phyloP scores from a whole-genome alignment of 2,888 invertebrate genomes.

The Eupeodes luniger region DNA sequence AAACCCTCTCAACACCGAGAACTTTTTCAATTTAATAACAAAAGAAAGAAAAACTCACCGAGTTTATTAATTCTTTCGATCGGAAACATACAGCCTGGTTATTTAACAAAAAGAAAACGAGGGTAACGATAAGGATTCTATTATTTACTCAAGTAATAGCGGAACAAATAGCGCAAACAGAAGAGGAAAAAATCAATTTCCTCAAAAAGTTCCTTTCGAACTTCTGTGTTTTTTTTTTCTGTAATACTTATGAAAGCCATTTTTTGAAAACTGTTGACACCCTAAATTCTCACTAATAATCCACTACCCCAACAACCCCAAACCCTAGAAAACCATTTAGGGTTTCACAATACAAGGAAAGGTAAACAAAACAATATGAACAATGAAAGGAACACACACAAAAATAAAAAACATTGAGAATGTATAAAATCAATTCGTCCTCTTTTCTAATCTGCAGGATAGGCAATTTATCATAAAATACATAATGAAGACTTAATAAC shows the following conservation, averaged over 20 bases:
- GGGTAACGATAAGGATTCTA: constrained; percentile 27
- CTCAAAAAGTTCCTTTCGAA: constrained; percentile 19
- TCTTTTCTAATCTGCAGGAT: constrained; percentile 36
- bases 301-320: neutral
- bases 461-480: constrained; percentile 50
- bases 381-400: neutral
- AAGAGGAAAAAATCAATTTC: constrained; percentile 32
- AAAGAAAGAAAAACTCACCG: constrained; percentile 15
- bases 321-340: neutral
- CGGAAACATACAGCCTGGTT: constrained; percentile 19
- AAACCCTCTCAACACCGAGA: constrained; percentile 9
- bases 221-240: neutral
- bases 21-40: constrained; percentile 62
- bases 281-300: neutral
- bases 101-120: neutral
- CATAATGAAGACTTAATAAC: constrained; percentile 57
- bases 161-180: constrained; percentile 17
- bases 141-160: constrained; percentile 38
- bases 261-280: constrained; percentile 12
- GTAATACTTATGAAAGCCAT: neutral
- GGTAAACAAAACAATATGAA: neutral
- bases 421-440: constrained; percentile 22
- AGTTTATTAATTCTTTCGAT: constrained; percentile 52
- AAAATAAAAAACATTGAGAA: neutral
- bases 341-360: neutral